phyloP scores from a whole-genome alignment of 2,113 vertebrate species.

The Urocynchramus pylzowi region DNA sequence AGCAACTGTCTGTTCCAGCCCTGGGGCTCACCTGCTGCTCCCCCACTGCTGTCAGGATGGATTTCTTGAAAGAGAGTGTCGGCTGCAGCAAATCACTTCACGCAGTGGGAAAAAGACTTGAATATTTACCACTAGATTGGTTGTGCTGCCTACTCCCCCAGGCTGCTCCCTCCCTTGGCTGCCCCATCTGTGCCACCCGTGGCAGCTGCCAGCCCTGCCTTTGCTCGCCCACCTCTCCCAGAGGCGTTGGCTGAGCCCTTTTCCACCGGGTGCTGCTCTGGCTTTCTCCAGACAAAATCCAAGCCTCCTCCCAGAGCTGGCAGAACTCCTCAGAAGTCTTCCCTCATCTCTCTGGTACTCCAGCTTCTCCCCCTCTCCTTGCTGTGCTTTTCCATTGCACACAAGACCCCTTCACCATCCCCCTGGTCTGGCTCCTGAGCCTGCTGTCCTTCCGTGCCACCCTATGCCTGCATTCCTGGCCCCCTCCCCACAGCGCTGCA shows the following conservation, averaged over 20 bases:
- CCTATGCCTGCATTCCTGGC: not conserved
- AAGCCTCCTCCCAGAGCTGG: not conserved
- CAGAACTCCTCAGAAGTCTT: not conserved
- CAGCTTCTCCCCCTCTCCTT: not conserved
- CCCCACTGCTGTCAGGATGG: not conserved
- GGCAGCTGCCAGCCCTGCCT: not conserved
- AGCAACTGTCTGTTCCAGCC: conserved; percentile 10
- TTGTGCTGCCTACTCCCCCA: not conserved
- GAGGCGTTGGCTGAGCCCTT: not conserved
- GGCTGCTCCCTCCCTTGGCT: not conserved
- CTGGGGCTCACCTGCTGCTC: conserved; percentile 42
- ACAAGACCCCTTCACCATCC: not conserved
- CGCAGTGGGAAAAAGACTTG: not conserved
- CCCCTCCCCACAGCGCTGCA: not conserved
- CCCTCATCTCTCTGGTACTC: not conserved
- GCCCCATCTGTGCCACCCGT: fast-evolving
- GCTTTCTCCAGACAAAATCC: not conserved
- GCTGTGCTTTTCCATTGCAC: not conserved
- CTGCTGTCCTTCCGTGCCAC: fast-evolving
- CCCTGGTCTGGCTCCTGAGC: not conserved
- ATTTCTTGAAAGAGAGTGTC: not conserved
- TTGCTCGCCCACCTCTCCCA: not conserved
- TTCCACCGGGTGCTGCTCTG: not conserved
- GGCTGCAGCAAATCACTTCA: not conserved
- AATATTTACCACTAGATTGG: not conserved